phyloP scores from a whole-genome alignment of 64 coral and sea anemone species.

The Platygyra sinensis region DNA sequence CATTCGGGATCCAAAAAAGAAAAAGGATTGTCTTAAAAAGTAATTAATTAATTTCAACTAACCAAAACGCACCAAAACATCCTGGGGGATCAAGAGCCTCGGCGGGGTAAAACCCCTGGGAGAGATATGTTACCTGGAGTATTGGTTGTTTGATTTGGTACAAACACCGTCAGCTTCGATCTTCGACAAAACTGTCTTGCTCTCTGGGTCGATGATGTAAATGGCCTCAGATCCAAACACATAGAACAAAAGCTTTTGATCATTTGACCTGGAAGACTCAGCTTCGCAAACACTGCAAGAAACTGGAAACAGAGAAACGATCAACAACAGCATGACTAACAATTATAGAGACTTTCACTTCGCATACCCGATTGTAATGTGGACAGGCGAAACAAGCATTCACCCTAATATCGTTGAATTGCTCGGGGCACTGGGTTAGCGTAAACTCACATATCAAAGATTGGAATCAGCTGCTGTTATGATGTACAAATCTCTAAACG shows the following conservation, averaged over 20 bases:
- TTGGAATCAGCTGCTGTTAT: slow-evolving; percentile 2
- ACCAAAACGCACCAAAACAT: no score
- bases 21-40: no score
- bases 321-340: no score
- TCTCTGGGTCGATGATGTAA: slow-evolving; percentile 43
- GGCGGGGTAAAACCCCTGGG: no score
- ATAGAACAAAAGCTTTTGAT: neutral
- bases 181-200: neutral
- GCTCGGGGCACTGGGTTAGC: no score
- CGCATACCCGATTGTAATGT: no score
- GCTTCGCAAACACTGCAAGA: neutral
- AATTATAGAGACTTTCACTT: no score
- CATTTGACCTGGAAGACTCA: neutral
- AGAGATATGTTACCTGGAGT: neutral
- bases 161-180: slow-evolving; percentile 24
- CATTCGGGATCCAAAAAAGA: no score
- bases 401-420: no score
- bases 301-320: neutral
- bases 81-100: no score
- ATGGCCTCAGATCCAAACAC: slow-evolving; percentile 37
- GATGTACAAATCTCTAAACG: neutral
- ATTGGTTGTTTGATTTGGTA: slow-evolving; percentile 12
- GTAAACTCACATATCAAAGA: neutral
- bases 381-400: no score
- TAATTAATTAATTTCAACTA: no score